phyloP scores from a whole-genome alignment of 30 jellyfish, hydroid and myxozoan species.

The Hydractinia echinata region DNA sequence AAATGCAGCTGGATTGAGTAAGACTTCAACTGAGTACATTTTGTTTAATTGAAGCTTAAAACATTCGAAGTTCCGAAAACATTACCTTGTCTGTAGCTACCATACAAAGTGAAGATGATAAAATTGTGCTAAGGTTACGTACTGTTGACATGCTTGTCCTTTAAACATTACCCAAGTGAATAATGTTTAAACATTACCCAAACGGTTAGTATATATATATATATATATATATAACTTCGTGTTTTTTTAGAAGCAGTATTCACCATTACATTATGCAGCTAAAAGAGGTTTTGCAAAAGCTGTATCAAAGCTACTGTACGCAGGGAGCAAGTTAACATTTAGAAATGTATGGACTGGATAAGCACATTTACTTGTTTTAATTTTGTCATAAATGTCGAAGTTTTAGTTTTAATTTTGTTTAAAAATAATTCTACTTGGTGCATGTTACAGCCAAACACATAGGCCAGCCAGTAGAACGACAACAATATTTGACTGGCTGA shows the following conservation, averaged over 20 bases:
- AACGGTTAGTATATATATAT: background rate
- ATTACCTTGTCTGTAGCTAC: no score
- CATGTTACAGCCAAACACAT: no score
- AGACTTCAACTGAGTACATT: no score
- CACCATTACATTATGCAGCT: conserved; percentile 36
- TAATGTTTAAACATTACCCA: background rate
- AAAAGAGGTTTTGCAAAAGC: conserved; percentile 25
- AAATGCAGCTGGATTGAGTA: no score
- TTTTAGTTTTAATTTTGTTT: background rate
- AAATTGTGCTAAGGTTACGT: no score
- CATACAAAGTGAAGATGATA: no score
- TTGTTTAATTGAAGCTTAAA: no score
- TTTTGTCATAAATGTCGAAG: background rate
- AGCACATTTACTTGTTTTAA: background rate
- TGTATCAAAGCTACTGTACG: conserved; percentile 7
- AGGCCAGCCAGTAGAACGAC: no score
- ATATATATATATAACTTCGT: background rate
- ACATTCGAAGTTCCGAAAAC: no score
- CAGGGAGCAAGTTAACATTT: conserved; percentile 6
- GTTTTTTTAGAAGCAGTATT: background rate
- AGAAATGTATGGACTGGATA: conserved; percentile 15
- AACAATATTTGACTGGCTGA: no score
- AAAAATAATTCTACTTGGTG: background rate
- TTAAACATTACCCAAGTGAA: no score
- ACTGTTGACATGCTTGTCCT: no score